Conservation (phyloP, 2,797 vertebrate genomes). For the Tenualosa ilisha region DNA sequence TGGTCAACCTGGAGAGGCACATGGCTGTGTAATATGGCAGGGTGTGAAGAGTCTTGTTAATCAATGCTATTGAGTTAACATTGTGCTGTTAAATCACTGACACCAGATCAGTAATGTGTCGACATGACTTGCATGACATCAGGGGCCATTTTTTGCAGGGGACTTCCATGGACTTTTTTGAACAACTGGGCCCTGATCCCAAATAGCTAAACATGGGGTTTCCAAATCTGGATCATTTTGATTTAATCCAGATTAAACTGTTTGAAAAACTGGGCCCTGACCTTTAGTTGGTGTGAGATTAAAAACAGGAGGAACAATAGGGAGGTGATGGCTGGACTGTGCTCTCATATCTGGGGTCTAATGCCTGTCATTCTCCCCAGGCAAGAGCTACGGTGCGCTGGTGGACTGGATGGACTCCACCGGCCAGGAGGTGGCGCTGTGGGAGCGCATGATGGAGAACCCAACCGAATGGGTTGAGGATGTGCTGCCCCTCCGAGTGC, state of each 20-base stretch:
- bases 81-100: not conserved
- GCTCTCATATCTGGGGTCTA: not conserved
- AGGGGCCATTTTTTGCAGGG: no score
- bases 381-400: constrained; percentile 85
- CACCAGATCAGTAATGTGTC: no score
- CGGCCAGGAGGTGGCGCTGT: constrained; percentile 82
- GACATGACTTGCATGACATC: no score
- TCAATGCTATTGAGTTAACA: no score
- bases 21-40: not conserved
- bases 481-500: constrained; percentile 81
- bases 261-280: no score
- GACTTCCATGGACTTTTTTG: no score
- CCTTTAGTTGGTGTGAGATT: no score
- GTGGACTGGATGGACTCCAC: constrained; percentile 98
- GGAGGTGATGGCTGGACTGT: not conserved
- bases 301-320: no score
- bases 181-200: no score
- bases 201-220: no score
- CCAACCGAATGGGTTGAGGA: constrained; percentile 91
- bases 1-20: not conserved
- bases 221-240: no score
- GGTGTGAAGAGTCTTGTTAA: not conserved
- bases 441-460: constrained; percentile 87
- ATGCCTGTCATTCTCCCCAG: constrained; percentile 60
- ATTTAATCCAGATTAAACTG: no score